phyloP scores from a whole-genome alignment of 2,113 vertebrate species.

The Peromyscus californicus region DNA sequence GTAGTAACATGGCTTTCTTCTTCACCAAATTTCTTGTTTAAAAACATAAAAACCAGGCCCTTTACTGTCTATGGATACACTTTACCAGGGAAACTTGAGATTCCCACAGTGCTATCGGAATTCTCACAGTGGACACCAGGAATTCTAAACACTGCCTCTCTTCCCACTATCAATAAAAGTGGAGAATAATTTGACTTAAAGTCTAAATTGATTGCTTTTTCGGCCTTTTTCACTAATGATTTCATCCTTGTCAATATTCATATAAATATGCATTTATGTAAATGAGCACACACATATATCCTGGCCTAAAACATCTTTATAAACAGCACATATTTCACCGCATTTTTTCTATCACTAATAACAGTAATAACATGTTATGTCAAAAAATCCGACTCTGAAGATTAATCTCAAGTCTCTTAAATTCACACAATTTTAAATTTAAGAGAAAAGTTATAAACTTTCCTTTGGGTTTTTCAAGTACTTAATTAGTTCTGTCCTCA shows the following conservation, averaged over 20 bases:
- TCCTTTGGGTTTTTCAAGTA: conserved; percentile 48
- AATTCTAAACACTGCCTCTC: neutral
- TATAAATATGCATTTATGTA: neutral
- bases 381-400: neutral
- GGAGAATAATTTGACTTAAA: neutral
- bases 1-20: neutral
- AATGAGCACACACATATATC: neutral
- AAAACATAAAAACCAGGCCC: neutral
- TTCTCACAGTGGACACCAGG: neutral
- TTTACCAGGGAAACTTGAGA: neutral
- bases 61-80: neutral
- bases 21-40: neutral
- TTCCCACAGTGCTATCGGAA: neutral
- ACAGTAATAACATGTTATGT: neutral
- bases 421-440: conserved; percentile 56
- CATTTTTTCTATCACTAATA: neutral
- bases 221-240: neutral
- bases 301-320: neutral
- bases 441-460: conserved; percentile 42
- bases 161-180: neutral
- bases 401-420: neutral
- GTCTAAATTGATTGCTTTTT: neutral
- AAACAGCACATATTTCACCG: neutral
- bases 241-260: neutral
- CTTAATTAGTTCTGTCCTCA: conserved; percentile 33